phyloP scores from a whole-genome alignment of 1,140 invertebrate species.

The Musca domestica region DNA sequence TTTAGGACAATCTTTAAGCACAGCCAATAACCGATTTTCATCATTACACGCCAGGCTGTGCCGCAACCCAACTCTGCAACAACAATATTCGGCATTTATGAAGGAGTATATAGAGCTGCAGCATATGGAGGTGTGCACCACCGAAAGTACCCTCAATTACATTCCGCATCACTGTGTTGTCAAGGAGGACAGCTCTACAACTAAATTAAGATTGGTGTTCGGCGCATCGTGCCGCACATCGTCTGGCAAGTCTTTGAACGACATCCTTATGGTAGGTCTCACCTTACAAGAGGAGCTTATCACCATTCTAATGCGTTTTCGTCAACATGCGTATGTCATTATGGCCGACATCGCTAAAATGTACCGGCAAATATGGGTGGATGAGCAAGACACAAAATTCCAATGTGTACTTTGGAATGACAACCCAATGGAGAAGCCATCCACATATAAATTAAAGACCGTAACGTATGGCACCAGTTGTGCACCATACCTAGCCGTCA shows the following conservation, averaged over 20 bases:
- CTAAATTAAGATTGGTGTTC: conserved; percentile 39
- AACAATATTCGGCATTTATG: conserved; percentile 13
- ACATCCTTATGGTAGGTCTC: conserved; percentile 41
- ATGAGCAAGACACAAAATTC: not conserved
- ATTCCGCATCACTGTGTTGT: conserved; percentile 45
- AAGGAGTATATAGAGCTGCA: conserved; percentile 24
- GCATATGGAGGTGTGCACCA: conserved; percentile 9
- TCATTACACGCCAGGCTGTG: not conserved
- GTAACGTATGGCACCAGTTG: not conserved
- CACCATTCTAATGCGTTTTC: conserved; percentile 24
- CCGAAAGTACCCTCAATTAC: conserved; percentile 15
- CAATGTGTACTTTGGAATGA: not conserved
- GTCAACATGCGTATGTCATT: conserved; percentile 33
- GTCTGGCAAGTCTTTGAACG: conserved; percentile 38
- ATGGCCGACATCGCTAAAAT: conserved; percentile 28
- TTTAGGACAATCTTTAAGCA: not conserved
- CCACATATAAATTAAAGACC: not conserved
- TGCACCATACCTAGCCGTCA: not conserved
- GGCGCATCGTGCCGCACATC: conserved; percentile 32
- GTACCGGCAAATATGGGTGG: not conserved
- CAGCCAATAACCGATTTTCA: not conserved
- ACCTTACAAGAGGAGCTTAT: conserved; percentile 35
- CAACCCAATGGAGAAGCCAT: not conserved
- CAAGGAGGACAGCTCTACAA: conserved; percentile 37
- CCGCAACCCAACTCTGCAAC: not conserved